A percentile compares a stretch with the other conserved stretches of the same genome.
These are phyloP conservation scores for Melieria crassipennis DNA, from an alignment of 2,888 invertebrate species.

Conservation along the genomic window DNA sequence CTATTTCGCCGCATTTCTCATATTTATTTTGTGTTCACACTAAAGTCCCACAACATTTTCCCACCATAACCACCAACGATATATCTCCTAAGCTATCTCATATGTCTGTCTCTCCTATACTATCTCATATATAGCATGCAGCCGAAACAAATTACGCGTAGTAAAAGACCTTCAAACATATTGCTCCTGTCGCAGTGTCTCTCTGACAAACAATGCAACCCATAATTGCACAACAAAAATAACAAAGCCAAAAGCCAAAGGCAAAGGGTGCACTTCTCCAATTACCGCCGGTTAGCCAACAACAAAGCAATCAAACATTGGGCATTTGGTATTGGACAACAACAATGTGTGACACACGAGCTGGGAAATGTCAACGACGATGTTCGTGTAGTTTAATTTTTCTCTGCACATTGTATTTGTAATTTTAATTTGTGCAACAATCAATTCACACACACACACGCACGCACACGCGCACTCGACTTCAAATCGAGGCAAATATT, in stretches of 20 bases:
- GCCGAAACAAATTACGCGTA: constrained; percentile 51
- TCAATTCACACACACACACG: constrained; percentile 27
- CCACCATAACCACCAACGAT: too few species aligned
- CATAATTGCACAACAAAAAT: constrained; percentile 54
- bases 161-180: constrained; percentile 49
- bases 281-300: constrained; percentile 42
- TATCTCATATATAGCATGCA: background rate
- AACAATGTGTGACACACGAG: background rate
- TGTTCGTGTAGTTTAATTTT: constrained; percentile 16
- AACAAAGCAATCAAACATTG: constrained; percentile 25
- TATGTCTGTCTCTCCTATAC: too few species aligned
- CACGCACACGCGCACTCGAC: constrained; percentile 10
- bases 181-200: constrained; percentile 49
- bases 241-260: background rate
- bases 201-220: constrained; percentile 52
- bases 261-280: constrained; percentile 40
- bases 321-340: background rate
- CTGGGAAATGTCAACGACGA: constrained; percentile 34
- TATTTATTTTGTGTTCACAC: too few species aligned
- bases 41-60: too few species aligned
- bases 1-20: too few species aligned
- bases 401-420: constrained; percentile 8
- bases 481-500: constrained; percentile 9
- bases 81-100: too few species aligned
- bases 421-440: constrained; percentile 37